Evolutionary conservation across 2,113 vertebrate genomes (phyloP).

Genomic region (Coryphaenoides rupestris): DNA sequence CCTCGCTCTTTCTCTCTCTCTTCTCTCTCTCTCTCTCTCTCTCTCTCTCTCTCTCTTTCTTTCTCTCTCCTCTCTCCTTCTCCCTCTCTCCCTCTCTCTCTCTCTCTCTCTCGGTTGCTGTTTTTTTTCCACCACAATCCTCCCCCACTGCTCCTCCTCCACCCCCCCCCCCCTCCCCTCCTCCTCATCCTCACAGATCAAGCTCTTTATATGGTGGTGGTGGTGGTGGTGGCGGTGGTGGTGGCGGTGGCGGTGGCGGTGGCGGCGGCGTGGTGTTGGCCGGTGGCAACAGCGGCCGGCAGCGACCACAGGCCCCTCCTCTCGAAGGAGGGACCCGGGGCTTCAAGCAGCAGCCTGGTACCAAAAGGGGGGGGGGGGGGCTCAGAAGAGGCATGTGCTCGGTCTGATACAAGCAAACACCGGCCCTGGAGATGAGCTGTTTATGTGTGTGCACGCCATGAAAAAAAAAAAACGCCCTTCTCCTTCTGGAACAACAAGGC

Average conservation of each 20-base stretch:
- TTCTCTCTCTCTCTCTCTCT: background rate
- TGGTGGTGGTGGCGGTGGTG: too few relatives aligned
- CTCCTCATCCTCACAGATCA: slow-evolving; percentile 47
- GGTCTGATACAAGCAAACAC: slow-evolving; percentile 60
- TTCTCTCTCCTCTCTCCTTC: too few relatives aligned
- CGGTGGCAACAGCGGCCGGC: too few relatives aligned
- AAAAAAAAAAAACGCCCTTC: slow-evolving; percentile 42
- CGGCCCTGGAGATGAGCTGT: slow-evolving; percentile 39
- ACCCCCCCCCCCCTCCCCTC: slow-evolving; percentile 11
- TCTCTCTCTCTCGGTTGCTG: background rate
- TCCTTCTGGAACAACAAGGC: slow-evolving; percentile 24
- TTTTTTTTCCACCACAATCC: background rate
- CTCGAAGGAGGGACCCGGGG: slow-evolving; percentile 55
- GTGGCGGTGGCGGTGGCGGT: too few relatives aligned
- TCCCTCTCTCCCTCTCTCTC: background rate
- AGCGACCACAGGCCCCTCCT: too few relatives aligned
- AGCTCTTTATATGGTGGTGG: slow-evolving; percentile 73
- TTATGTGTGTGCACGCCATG: slow-evolving; percentile 48
- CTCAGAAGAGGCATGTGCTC: slow-evolving; percentile 59
- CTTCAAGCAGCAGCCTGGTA: slow-evolving; percentile 68
- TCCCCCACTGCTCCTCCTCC: slow-evolving; percentile 11
- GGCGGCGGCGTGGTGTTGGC: too few relatives aligned
- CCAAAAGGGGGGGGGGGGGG: too few relatives aligned
- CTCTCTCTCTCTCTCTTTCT: background rate
- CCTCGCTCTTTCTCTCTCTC: background rate